Base-by-base conservation (phyloP, 2,113 vertebrate species). In the Cyrtonyx montezumae region DNA sequence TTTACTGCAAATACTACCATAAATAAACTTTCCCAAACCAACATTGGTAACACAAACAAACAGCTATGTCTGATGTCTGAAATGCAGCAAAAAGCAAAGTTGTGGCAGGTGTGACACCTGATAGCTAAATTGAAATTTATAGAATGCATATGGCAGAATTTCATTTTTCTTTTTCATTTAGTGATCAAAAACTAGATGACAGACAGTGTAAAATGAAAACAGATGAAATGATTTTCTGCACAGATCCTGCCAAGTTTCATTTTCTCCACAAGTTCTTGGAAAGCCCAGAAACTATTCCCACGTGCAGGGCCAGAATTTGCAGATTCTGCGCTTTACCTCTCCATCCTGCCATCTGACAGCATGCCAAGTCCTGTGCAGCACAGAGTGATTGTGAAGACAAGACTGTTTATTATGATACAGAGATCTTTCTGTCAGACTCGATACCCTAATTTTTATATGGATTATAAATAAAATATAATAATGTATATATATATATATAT, bases 81-180 rank as follows among this genome's bases (percentile, higher is more conserved):
- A 97, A 95, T 3, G 9, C n/a, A 86, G 94, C 88, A 92, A 97
- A 97, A 94, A 91, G 79, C 61, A 96, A 79, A 96, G 55, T 63
- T 91, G 82, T 92, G 91, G 87, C 96, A 98, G 97, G 97, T 98
- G 97, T 95, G 96, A 96, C 91, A 97, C 95, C 94, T 93, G 97
- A 97, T 97, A 98, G 94, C 95, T 95, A 95, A 97, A 95, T 93
- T 94, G 97, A 98, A 97, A 98, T 96, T 96, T 97, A 97, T 96
- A 96, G 96, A 97, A 97, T 96, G 86, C 94, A 87, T 96, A 94
- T 91, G 92, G 92, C 58, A 91, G 82, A 97, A 96, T 96, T 97
- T 97, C 32, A 91, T 93, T 97, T 97, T 96, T 96, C 63, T 96
- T 96, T 97, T 96, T 92, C 92, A 96, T 97, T 97, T 96, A 96